Conservation (phyloP, 2,113 vertebrate species). For the Catharus fuscescens region DNA sequence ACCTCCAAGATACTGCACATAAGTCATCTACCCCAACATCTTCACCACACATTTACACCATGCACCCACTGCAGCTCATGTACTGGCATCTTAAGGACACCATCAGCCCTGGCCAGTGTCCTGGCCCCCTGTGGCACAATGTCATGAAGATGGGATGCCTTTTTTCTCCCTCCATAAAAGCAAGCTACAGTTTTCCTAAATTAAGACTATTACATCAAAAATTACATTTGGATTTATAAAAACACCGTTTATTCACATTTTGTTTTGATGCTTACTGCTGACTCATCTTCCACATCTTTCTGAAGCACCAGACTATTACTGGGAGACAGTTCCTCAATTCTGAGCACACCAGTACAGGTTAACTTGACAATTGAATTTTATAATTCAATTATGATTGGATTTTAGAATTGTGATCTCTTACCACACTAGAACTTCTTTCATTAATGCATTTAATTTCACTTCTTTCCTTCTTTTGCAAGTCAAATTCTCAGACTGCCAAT, state of each 20-base stretch:
- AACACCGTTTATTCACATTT: not conserved
- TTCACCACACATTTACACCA: not conserved
- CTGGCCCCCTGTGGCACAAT: not conserved
- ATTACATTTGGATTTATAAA: not conserved
- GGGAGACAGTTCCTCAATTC: not conserved
- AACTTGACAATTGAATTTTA: not conserved
- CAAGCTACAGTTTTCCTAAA: not conserved
- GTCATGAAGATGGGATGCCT: not conserved
- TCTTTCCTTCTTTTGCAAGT: not conserved
- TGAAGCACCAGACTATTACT: not conserved
- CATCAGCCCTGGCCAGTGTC: not conserved
- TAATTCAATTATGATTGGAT: not conserved
- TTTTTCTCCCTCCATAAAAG: not conserved
- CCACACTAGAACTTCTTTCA: not conserved
- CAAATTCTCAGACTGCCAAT: not conserved
- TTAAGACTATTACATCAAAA: not conserved
- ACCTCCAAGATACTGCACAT: fast-evolving
- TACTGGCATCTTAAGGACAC: not conserved
- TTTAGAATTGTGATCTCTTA: not conserved
- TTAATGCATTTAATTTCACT: not conserved
- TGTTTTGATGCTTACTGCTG: not conserved
- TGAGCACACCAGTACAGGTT: not conserved
- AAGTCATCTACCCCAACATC: not conserved
- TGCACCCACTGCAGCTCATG: not conserved
- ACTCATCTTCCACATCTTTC: not conserved